Conservation (phyloP, 2,888 invertebrate genomes). For the Fissipunctia ypsillon region DNA sequence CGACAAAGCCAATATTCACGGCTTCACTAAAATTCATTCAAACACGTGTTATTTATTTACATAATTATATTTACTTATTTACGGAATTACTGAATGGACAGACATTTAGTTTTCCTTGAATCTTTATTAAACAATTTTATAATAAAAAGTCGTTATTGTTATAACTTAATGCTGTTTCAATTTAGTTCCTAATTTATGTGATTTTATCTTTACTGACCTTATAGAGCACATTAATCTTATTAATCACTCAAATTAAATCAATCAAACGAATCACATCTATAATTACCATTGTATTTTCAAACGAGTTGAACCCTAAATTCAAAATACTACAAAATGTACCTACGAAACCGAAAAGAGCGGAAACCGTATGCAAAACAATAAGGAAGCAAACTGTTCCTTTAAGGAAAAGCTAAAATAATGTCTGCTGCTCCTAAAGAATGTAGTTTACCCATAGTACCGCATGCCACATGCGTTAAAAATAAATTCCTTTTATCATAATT, state of each 20-base stretch:
- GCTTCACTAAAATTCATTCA: conserved; percentile 24
- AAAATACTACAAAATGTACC: conserved; percentile 1
- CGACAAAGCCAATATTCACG: not conserved
- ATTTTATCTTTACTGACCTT: not conserved
- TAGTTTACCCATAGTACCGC: conserved; percentile 7
- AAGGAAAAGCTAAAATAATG: conserved; percentile 41
- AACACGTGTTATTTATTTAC: conserved; percentile 8
- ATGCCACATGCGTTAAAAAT: not conserved
- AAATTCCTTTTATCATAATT: not conserved
- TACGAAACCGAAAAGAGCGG: not conserved
- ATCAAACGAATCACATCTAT: too few relatives aligned
- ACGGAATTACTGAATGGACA: conserved; percentile 39
- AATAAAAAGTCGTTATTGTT: not conserved
- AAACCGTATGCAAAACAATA: conserved; percentile 18
- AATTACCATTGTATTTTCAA: too few relatives aligned
- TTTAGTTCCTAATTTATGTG: not conserved
- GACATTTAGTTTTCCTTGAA: conserved; percentile 41
- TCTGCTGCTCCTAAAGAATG: conserved; percentile 7
- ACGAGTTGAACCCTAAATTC: not conserved
- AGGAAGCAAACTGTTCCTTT: conserved; percentile 22
- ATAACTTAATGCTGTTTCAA: not conserved
- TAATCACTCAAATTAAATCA: too few relatives aligned
- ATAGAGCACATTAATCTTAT: too few relatives aligned
- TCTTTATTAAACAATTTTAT: not conserved
- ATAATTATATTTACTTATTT: conserved; percentile 3